Conservation (phyloP, 2,797 vertebrate species). For the Pampus argenteus region DNA sequence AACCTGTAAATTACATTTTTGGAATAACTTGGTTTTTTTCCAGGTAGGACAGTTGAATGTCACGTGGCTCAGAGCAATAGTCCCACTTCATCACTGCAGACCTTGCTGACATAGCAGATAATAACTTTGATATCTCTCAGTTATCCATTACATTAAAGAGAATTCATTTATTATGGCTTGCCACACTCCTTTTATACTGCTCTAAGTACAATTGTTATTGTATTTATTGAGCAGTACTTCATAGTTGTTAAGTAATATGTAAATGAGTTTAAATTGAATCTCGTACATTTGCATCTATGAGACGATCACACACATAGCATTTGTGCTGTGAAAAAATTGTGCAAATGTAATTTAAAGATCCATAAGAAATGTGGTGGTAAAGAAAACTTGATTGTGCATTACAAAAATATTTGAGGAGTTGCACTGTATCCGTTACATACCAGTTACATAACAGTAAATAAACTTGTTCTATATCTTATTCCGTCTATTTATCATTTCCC, state of each 20-base stretch:
- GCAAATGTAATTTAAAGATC: too few species aligned
- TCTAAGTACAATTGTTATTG: conserved; percentile 18
- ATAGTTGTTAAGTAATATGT: conserved; percentile 29
- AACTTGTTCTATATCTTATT: too few species aligned
- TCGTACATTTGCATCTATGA: too few species aligned
- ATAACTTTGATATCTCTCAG: conserved; percentile 15
- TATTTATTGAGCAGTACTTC: conserved; percentile 5
- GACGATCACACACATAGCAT: too few species aligned
- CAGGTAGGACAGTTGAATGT: conserved; percentile 59
- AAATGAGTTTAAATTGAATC: conserved; percentile 36
- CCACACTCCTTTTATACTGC: neutral
- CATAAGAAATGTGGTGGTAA: too few species aligned
- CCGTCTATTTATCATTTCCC: too few species aligned
- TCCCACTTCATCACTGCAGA: conserved; percentile 42
- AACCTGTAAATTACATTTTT: conserved; percentile 68
- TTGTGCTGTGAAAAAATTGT: too few species aligned
- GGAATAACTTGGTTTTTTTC: conserved; percentile 46
- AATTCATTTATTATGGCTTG: conserved; percentile 12
- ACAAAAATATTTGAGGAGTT: too few species aligned
- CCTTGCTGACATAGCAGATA: conserved; percentile 50
- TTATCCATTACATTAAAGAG: conserved; percentile 41
- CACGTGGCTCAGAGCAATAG: conserved; percentile 34
- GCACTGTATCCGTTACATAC: too few species aligned
- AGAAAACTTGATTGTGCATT: too few species aligned
- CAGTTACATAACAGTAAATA: too few species aligned